Conservation (phyloP, 2,797 vertebrate species). For the Chrysolophus pictus region DNA sequence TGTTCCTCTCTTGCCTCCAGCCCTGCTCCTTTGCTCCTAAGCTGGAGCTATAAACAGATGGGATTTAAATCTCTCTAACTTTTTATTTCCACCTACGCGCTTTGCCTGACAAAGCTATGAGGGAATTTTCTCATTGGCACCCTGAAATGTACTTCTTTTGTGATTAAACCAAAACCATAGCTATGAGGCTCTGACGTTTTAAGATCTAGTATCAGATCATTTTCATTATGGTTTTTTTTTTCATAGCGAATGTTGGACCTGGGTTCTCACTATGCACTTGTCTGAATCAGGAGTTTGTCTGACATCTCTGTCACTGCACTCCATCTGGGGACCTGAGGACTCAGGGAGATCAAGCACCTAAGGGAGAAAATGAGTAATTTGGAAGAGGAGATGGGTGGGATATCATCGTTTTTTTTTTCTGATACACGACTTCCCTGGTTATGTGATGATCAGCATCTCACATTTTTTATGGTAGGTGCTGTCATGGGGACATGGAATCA, state of each 20-base stretch:
- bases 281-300: background rate
- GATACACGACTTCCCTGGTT: background rate
- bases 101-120: background rate
- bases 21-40: background rate
- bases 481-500: too few species aligned
- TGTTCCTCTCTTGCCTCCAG: background rate
- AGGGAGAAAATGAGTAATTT: background rate
- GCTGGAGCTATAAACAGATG: background rate
- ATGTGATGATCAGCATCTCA: too few species aligned
- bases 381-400: background rate
- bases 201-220: background rate
- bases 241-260: background rate
- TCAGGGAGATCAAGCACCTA: background rate
- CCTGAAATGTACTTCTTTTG: background rate
- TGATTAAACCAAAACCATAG: background rate
- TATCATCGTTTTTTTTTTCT: background rate
- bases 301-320: background rate
- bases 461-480: rapidly evolving
- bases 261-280: background rate
- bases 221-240: background rate
- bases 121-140: background rate
- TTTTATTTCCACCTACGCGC: background rate
- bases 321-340: background rate
- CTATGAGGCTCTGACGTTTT: background rate
- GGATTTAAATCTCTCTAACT: background rate